phyloP scores from a whole-genome alignment of 2,888 invertebrate genomes.

The Ophraella communa region DNA sequence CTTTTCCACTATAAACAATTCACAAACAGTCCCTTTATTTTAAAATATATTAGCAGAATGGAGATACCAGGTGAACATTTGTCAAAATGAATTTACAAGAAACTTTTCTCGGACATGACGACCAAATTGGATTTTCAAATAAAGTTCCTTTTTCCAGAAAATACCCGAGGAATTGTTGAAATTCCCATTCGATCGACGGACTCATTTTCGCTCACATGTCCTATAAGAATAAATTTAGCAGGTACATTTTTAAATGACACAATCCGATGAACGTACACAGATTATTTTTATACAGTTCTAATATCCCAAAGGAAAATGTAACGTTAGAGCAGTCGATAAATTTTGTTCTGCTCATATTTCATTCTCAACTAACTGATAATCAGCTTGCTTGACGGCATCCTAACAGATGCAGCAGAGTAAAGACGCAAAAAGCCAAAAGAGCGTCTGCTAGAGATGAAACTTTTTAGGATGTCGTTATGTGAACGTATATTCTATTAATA shows the following conservation, averaged over 20 bases:
- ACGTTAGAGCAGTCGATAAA: background rate
- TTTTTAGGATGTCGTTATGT: background rate
- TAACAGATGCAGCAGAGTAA: constrained; percentile 2
- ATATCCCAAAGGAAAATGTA: background rate
- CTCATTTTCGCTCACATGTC: too few relatives aligned
- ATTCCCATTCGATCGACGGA: background rate
- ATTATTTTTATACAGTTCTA: background rate
- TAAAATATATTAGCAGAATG: too few relatives aligned
- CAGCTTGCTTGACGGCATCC: constrained; percentile 1
- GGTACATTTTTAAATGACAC: too few relatives aligned
- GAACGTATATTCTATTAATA: too few relatives aligned
- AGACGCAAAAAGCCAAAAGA: background rate
- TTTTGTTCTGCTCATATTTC: background rate
- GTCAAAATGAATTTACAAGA: background rate
- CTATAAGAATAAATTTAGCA: too few relatives aligned
- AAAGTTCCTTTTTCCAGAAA: background rate
- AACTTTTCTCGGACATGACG: background rate
- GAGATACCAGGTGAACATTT: background rate
- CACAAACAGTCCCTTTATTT: too few relatives aligned
- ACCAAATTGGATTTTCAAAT: background rate
- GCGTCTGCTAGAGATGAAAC: background rate
- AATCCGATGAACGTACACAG: too few relatives aligned
- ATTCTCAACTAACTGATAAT: constrained; percentile 7
- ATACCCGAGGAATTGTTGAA: background rate
- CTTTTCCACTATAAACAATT: too few relatives aligned